These are phyloP conservation scores for Mantis religiosa DNA, from an alignment of 2,888 invertebrate species.

Conservation along the genomic window DNA sequence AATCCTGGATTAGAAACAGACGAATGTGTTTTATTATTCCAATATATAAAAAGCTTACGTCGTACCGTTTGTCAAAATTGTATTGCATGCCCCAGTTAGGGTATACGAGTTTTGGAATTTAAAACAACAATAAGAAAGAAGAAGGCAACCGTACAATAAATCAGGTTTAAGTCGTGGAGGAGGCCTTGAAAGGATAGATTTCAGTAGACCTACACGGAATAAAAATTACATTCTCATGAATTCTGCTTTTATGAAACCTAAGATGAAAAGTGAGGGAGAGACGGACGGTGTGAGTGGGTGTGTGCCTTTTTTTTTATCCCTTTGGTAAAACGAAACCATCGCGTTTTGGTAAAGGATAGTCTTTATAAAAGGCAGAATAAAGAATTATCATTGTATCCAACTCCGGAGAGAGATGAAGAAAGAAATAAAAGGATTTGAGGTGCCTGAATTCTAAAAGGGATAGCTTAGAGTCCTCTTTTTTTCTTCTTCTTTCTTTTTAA, in stretches of 20 bases:
- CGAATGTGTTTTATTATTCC: not conserved
- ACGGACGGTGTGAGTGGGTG: not conserved
- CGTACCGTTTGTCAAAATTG: too few species aligned
- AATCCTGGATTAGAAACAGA: not conserved
- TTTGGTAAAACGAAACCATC: constrained; percentile 10
- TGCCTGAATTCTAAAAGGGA: constrained; percentile 15
- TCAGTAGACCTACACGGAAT: constrained; percentile 1
- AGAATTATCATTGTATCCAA: constrained; percentile 13
- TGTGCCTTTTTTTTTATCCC: not conserved
- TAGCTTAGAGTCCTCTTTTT: constrained; percentile 1
- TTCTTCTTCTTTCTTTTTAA: not conserved
- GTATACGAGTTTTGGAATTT: not conserved
- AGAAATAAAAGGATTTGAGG: not conserved
- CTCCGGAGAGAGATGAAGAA: not conserved
- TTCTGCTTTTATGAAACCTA: constrained; percentile 19
- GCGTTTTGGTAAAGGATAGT: not conserved
- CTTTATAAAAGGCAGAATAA: not conserved
- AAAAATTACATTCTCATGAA: constrained; percentile 3
- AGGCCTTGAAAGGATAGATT: constrained; percentile 11
- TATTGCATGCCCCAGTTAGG: not conserved
- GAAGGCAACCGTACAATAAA: not conserved
- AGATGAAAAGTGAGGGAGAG: not conserved
- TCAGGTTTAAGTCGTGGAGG: not conserved
- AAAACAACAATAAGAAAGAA: not conserved
- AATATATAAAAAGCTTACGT: not conserved